Base-by-base conservation (phyloP, 35 echinoderm and acorn worm species). In the Holothuria glaberrima region DNA sequence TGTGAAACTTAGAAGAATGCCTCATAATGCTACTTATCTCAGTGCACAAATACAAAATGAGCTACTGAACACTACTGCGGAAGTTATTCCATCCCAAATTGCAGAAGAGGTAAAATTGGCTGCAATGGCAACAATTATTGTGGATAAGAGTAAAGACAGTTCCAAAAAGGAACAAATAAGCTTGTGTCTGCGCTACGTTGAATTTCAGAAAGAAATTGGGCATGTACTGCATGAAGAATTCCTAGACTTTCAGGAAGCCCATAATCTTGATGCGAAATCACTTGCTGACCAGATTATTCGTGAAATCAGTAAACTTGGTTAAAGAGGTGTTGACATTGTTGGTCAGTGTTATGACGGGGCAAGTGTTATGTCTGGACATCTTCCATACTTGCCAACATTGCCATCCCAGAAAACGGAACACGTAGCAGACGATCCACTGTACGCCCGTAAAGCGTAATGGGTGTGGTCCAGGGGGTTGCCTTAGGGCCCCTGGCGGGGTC, bases 101-200 rank as follows among this genome's bases (percentile, higher is more conserved):
- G 56, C 22, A 59, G 31, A 83, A 41, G 79, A 83, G 56, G 54
- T 83, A 16, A 83, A 83, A 21, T 21, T 0, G 22, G 79, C 79
- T 19, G 79, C 0, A 25, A 29, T 83, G 45, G 44, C 56, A 25
- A 59, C 56, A 30, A 58, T 83, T 22, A 83, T 83, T 26, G 41
- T 59, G 79, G 79, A 83, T 58, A 41, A 83, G 14, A 83, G 45
- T 28, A 83, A 83, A 58, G 79, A 56, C 50, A 83, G 30, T 19
- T 83, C 79, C n/a, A 83, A 83, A 33, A 83, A 83, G 31, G 79
- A 83, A 83, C 79, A 83, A 83, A 25, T 83, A 22, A 59, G 44
- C 44, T 19, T 83, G 7, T 52, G 45, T 41, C n/a, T 83, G 44
- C 44, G 44, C 19, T 83, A 83, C 56, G 71, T 31, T 12, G 71